These are phyloP conservation scores for Sesamia inferens DNA, from an alignment of 2,888 invertebrate species.

Conservation along the genomic window DNA sequence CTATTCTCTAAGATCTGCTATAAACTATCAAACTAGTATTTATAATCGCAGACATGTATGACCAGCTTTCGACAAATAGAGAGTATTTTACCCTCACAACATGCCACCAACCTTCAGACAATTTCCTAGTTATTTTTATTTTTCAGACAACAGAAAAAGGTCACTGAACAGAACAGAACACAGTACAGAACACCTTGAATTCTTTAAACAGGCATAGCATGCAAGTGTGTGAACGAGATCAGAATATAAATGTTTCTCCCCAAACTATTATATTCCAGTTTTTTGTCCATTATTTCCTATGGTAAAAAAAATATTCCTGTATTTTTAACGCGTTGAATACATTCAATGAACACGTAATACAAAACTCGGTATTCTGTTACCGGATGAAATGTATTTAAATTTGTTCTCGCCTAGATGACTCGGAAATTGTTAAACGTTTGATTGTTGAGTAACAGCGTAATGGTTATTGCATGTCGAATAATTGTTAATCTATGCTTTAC, in stretches of 20 bases:
- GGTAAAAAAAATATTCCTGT: constrained; percentile 10
- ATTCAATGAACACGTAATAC: constrained; percentile 32
- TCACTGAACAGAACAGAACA: constrained; percentile 42
- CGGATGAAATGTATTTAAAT: constrained; percentile 26
- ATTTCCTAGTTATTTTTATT: constrained; percentile 3
- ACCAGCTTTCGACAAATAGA: background rate
- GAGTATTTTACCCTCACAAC: background rate
- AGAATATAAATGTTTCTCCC: constrained; percentile 31
- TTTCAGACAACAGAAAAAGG: constrained; percentile 36
- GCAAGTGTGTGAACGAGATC: constrained; percentile 55
- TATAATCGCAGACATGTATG: too few relatives aligned
- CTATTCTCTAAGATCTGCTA: too few relatives aligned
- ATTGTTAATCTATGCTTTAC: constrained; percentile 10
- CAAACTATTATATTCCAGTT: constrained; percentile 39
- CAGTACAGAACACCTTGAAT: constrained; percentile 52
- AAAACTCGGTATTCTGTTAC: constrained; percentile 15
- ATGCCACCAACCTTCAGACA: constrained; percentile 12
- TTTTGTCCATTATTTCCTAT: constrained; percentile 37
- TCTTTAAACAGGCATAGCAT: constrained; percentile 49
- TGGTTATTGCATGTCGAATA: constrained; percentile 9
- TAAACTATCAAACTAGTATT: background rate
- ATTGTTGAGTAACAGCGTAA: background rate
- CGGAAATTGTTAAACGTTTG: background rate
- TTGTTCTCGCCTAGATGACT: constrained; percentile 12
- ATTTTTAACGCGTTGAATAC: constrained; percentile 23